Base-by-base conservation (phyloP, 2,797 vertebrate species). In the Periparus ater region DNA sequence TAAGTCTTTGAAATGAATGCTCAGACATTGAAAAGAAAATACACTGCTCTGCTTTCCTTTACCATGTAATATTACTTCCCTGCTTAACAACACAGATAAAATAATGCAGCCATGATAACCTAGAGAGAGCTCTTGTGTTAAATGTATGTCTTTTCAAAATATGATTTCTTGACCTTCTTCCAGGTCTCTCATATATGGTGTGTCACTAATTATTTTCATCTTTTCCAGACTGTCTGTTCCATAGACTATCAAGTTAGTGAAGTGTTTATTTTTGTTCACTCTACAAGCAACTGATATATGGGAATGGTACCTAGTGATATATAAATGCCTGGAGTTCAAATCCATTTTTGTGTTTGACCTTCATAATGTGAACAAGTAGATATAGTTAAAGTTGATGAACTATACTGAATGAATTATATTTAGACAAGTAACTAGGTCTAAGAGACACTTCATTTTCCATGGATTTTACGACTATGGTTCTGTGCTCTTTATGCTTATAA, bases 191-290 rank as follows among this genome's bases (percentile, higher is more conserved):
- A 72, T 75, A 63, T 34, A 79, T 26, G 12, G 9, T 36, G 23
- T 88, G 85, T 88, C 73, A 89, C 75, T 93, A 72, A 93, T 88
- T 91, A 91, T 88, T 92, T 91, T 58, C 76, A 62, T 75, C 54
- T 74, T 92, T 93, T 92, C 79, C 73, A 94, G 47, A 40, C 63
- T 77, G 36, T 88, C 50, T 92, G 9, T 88, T 93, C n/a, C 76
- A 91, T n/a, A 76, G 66, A 60, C 75, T 89, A 94, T 77, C 66
- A 88, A 89, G 79, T 68, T 81, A 63, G 62, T 92, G 93, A 93
- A 89, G 61, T 89, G 85, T 67, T 93, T 96, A 88, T 90, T 95
- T 96, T 83, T 76, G n/a, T 75, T 91, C 85, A 34, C 54, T 81
- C 2, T 80, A 89, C 1, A 2, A 96, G 60, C 47, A 44, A 72